Percentiles rank a stretch among this genome's conserved stretches.
Conservation (phyloP, 1,140 invertebrate species). For the Ctenoplectra terminalis region DNA sequence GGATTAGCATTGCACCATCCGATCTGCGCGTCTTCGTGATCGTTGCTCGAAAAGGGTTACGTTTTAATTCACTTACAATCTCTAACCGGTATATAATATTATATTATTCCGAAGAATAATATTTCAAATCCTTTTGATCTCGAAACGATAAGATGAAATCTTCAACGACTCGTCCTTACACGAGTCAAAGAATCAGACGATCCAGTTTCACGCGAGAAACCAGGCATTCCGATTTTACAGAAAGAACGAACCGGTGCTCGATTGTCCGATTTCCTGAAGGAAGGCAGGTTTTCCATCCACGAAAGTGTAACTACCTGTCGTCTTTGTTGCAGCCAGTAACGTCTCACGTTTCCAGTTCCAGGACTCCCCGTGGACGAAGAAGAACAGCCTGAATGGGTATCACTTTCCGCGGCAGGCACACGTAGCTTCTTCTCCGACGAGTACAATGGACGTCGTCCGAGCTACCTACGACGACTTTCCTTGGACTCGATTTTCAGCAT, state of each 20-base stretch:
- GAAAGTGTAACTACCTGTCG: constrained; percentile 69
- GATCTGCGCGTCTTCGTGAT: constrained; percentile 69
- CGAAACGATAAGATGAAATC: neutral
- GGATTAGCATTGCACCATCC: constrained; percentile 79
- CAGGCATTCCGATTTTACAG: neutral
- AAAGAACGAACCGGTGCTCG: constrained; percentile 5
- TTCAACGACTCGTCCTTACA: neutral
- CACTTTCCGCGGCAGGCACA: constrained; percentile 63
- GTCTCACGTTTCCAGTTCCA: constrained; percentile 67
- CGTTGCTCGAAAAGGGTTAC: neutral
- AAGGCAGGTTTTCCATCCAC: constrained; percentile 20
- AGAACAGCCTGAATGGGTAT: constrained; percentile 65
- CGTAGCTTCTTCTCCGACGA: constrained; percentile 53
- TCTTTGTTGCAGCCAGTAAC: constrained; percentile 53
- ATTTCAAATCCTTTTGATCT: too few species aligned
- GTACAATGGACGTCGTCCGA: constrained; percentile 62
- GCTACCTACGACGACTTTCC: constrained; percentile 59
- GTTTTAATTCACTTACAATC: too few species aligned
- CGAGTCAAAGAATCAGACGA: neutral
- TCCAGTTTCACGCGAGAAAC: neutral
- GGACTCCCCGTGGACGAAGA: constrained; percentile 63
- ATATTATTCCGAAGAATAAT: too few species aligned
- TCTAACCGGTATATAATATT: too few species aligned
- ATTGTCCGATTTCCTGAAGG: constrained; percentile 35
- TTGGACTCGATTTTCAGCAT: constrained; percentile 56